phyloP scores from a whole-genome alignment of 2,888 invertebrate species.

The Trilocha varians region DNA sequence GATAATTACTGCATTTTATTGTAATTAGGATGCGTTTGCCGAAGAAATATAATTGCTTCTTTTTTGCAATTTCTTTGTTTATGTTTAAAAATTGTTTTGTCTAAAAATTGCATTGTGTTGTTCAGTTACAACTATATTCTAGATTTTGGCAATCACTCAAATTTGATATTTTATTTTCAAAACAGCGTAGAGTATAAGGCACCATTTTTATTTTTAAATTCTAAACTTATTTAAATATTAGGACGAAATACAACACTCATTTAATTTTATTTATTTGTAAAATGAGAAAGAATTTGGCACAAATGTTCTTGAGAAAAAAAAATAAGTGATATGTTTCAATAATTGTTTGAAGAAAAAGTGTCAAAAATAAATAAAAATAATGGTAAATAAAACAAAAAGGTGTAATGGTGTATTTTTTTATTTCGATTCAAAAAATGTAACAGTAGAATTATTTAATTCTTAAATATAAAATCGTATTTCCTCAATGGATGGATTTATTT shows the following conservation, averaged over 20 bases:
- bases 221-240: constrained; percentile 50
- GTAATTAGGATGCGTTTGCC: too few relatives aligned
- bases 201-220: constrained; percentile 55
- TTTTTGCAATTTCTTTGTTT: too few relatives aligned
- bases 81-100: too few relatives aligned
- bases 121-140: constrained; percentile 28
- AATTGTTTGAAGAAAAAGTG: constrained; percentile 25
- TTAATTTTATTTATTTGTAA: constrained; percentile 12
- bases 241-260: constrained; percentile 51
- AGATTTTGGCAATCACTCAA: constrained; percentile 53
- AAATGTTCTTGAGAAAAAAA: constrained; percentile 21
- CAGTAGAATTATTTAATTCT: constrained; percentile 53
- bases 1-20: too few relatives aligned
- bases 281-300: constrained; percentile 28
- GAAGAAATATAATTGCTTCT: too few relatives aligned
- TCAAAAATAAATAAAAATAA: constrained; percentile 32
- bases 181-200: constrained; percentile 72
- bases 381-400: constrained; percentile 51
- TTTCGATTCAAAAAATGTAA: constrained; percentile 58
- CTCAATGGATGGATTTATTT: constrained; percentile 62
- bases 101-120: constrained; percentile 1
- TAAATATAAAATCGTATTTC: constrained; percentile 65
- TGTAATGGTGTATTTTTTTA: constrained; percentile 49
- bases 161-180: constrained; percentile 61
- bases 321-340: constrained; percentile 53